Conservation (phyloP, 2,888 invertebrate species). For the Clanis bilineata region DNA sequence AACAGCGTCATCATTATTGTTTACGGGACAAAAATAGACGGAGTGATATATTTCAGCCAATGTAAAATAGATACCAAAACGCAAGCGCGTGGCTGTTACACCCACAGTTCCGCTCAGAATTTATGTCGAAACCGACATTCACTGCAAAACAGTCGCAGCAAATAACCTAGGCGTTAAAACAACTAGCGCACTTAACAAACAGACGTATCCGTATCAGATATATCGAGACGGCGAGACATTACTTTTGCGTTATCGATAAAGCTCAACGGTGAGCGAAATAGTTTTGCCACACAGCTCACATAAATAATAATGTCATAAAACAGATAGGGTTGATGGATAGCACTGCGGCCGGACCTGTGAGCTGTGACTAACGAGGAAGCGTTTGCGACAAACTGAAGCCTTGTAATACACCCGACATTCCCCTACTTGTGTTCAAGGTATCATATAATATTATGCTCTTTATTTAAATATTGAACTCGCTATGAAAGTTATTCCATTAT, state of each 20-base stretch:
- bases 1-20: slow-evolving; percentile 40
- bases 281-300: slow-evolving; percentile 73
- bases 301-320: slow-evolving; percentile 80
- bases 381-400: slow-evolving; percentile 34
- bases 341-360: slow-evolving; percentile 41
- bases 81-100: slow-evolving; percentile 73
- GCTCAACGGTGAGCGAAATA: slow-evolving; percentile 81
- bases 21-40: slow-evolving; percentile 50
- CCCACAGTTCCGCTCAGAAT: slow-evolving; percentile 78
- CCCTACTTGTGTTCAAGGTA: not conserved
- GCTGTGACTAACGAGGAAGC: slow-evolving; percentile 66
- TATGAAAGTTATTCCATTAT: not conserved
- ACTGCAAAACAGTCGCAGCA: slow-evolving; percentile 73
- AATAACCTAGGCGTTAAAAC: slow-evolving; percentile 81
- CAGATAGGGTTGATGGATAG: slow-evolving; percentile 78
- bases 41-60: slow-evolving; percentile 62
- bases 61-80: slow-evolving; percentile 69
- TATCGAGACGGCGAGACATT: slow-evolving; percentile 78
- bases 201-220: slow-evolving; percentile 81
- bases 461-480: not conserved
- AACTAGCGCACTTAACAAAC: slow-evolving; percentile 81
- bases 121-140: slow-evolving; percentile 79
- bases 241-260: slow-evolving; percentile 80
- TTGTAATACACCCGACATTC: not conserved
- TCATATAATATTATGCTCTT: not conserved